phyloP scores from a whole-genome alignment of 2,797 vertebrate species.

The Lacerta agilis region DNA sequence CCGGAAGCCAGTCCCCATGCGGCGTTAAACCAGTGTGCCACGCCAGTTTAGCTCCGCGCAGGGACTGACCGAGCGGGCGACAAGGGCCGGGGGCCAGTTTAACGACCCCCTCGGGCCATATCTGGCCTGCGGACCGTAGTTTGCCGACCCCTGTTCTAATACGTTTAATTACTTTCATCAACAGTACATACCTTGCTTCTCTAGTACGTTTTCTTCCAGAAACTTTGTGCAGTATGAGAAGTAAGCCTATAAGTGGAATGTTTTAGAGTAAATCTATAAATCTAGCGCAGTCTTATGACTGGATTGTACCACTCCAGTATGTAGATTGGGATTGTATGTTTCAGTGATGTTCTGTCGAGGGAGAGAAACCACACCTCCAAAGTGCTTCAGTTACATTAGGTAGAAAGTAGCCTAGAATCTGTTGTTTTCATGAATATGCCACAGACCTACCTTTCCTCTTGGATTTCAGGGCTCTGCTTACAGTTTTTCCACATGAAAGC shows the following conservation, averaged over 20 bases:
- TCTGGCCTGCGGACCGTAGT: too few relatives aligned
- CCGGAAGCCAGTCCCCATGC: too few relatives aligned
- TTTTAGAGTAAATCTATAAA: neutral
- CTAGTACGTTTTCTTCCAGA: neutral
- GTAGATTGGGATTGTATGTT: neutral
- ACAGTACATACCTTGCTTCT: neutral
- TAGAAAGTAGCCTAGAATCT: neutral
- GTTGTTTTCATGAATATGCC: neutral
- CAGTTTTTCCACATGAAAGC: neutral
- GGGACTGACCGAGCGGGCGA: too few relatives aligned
- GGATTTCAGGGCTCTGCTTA: neutral
- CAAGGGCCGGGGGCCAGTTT: too few relatives aligned
- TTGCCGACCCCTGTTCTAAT: neutral
- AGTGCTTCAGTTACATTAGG: neutral
- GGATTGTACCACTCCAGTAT: neutral
- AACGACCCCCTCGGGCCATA: too few relatives aligned
- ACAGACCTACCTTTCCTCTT: neutral
- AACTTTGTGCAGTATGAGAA: neutral
- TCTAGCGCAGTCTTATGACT: too few relatives aligned
- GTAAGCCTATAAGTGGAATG: neutral
- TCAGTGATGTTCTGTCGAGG: neutral
- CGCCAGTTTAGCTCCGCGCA: too few relatives aligned
- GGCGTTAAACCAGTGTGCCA: too few relatives aligned
- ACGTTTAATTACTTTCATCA: neutral
- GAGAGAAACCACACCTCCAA: neutral